These are phyloP conservation scores for Cheilinus undulatus DNA, from an alignment of 2,113 vertebrate genomes.

Conservation along the genomic window DNA sequence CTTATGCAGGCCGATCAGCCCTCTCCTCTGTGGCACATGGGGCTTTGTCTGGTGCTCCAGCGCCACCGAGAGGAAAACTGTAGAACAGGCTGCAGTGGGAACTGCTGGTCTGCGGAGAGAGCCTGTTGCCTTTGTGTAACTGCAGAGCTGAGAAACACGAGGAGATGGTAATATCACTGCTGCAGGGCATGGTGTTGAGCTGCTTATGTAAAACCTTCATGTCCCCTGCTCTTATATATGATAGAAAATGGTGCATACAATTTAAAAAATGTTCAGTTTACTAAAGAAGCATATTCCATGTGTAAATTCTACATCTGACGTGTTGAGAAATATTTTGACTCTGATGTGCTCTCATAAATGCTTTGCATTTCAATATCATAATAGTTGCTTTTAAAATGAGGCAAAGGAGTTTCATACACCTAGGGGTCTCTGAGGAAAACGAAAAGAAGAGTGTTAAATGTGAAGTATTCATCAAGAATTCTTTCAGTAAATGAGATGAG, in stretches of 20 bases:
- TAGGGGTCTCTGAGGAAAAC: too few relatives aligned
- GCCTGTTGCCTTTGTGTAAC: constrained; percentile 55
- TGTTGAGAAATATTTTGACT: too few relatives aligned
- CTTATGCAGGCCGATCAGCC: not conserved
- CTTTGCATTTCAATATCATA: too few relatives aligned
- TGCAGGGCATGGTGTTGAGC: not conserved
- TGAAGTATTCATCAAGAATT: too few relatives aligned
- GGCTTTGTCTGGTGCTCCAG: constrained; percentile 34
- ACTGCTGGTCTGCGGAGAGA: constrained; percentile 8
- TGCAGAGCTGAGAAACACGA: constrained; percentile 20
- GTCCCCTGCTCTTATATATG: not conserved
- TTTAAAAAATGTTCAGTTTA: not conserved
- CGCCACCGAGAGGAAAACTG: constrained; percentile 61
- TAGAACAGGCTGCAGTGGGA: not conserved
- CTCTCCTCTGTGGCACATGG: not conserved
- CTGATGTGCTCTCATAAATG: too few relatives aligned
- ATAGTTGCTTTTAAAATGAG: too few relatives aligned
- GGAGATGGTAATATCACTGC: not conserved
- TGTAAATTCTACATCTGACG: too few relatives aligned
- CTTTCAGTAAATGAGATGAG: too few relatives aligned
- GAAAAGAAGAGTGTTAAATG: too few relatives aligned
- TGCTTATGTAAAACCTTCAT: not conserved
- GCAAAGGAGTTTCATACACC: too few relatives aligned
- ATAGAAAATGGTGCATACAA: too few relatives aligned
- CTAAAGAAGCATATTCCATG: not conserved